Base-by-base conservation (phyloP, 2,113 vertebrate genomes). In the Synchiropus splendidus region DNA sequence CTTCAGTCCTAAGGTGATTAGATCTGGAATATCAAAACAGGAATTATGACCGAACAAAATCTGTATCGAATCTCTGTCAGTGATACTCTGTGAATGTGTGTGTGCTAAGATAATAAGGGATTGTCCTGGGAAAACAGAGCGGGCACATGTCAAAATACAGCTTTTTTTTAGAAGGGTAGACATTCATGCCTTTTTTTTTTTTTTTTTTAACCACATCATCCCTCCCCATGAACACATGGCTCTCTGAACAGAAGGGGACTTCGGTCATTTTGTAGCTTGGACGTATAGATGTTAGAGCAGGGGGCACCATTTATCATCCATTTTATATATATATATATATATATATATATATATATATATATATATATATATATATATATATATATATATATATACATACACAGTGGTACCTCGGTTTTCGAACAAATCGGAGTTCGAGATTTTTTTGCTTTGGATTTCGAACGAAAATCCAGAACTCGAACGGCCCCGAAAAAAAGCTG, bases 1-100 rank as follows among this genome's bases (percentile, higher is more conserved):
- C 52, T 48, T 48, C 41, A 42, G 38, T 42, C 40, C 57, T 78
- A 74, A 81, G 35, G 67, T 80, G 72, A 78, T 82, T 84, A 79
- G 75, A 74, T 47, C 60, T 55, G 61, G 69, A 61, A 62, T 64
- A 62, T 63, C 48, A 64, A 66, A 70, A 54, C 37, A 43, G 53
- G 58, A 66, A 68, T 72, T 74, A 75, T 69, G 55, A 39, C 51
- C 9, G 10, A 58, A 52, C 14, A 40, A 62, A 62, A 62, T 71
- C 45, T 50, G 56, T 43, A 48, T 44, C 17, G 53, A 51, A 43
- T 54, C 48, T 31, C 36, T 47, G 45, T 63, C 36, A 41, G 16
- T 38, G 31, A 51, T 45, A 39, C 37, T 10, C 6, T 52, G 43
- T 36, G 32, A n/a, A n/a, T 36, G 39, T 37, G 18, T 46, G 42